Base-by-base conservation (phyloP, 2,797 vertebrate species). In the Pseudopleuronectes americanus region DNA sequence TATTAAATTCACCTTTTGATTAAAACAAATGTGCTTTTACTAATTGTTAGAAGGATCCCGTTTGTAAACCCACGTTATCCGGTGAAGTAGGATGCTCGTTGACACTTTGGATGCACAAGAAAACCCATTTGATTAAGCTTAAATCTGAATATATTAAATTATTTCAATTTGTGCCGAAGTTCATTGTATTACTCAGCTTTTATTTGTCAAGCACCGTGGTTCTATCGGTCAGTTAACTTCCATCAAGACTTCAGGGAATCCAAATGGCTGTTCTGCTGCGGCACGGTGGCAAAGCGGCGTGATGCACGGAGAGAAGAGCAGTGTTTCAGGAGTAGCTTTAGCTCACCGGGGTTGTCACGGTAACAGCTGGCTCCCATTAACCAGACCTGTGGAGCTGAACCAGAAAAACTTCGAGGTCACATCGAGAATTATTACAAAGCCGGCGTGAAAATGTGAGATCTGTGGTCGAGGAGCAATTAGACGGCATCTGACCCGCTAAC, bases 331-430 rank as follows among this genome's bases (percentile, higher is more conserved):
- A 76, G 81, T 71, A 17, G 59, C 31, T 71, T 53, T 4, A 64
- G 69, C 75, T 83, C 71, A 10, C 24, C 3, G 47, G 22, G 81
- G 68, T 69, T 75, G 72, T 68, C 17, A 52, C 41, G 81, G 69
- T 61, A 89, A 73, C 89, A 89, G 84, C 88, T 92, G 90, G 74
- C 73, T 76, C 75, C 85, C 86, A 69, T 92, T 89, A 87, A 68
- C 23, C 77, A 55, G 68, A 82, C 52, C 83, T 55, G 76, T 6
- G 58, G 71, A 63, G 59, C 72, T 80, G 82, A 88, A 85, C 89
- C 87, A 61, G 71, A 79, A 71, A 78, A 78, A 57, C 51, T 19
- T 52, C 49, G 53, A 81, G 88, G 85, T 91, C 87, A 86, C 7
- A 47, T 41, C 38, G 4, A 24, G 4, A 89, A 81, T 66, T 77